A percentile compares a stretch with the other conserved stretches of the same genome.
phyloP scores from a whole-genome alignment of 2,888 invertebrate genomes.

The Athalia cordata region DNA sequence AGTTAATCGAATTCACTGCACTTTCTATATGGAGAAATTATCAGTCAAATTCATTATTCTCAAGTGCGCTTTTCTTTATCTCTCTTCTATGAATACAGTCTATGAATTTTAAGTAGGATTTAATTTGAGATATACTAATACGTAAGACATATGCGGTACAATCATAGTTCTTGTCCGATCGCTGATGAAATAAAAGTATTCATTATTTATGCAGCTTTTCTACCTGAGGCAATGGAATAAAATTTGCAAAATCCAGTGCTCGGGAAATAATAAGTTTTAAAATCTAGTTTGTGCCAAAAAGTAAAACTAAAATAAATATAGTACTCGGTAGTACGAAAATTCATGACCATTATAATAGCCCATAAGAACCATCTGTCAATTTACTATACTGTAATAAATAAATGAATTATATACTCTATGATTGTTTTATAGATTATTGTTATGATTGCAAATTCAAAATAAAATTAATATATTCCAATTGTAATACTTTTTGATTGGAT shows the following conservation, averaged over 20 bases:
- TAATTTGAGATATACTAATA: background rate
- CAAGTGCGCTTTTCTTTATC: too few relatives aligned
- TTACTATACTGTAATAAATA: conserved; percentile 5
- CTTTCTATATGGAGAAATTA: conserved; percentile 14
- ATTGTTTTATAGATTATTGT: background rate
- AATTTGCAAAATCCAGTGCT: background rate
- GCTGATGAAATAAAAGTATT: background rate
- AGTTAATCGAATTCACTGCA: conserved; percentile 46
- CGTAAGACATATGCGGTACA: background rate
- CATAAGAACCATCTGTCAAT: background rate
- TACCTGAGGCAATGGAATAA: background rate
- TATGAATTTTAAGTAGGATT: conserved; percentile 3
- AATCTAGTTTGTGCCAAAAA: conserved; percentile 3
- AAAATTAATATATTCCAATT: conserved; percentile 3
- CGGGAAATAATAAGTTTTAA: background rate
- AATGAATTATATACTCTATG: background rate
- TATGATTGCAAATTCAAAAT: background rate
- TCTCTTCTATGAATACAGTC: background rate
- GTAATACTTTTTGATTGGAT: background rate
- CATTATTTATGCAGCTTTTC: background rate
- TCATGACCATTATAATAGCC: background rate
- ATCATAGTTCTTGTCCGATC: background rate
- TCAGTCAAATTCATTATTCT: background rate
- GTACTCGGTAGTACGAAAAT: background rate
- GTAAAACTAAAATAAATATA: conserved; percentile 11